Base-by-base conservation (phyloP, 2,888 invertebrate species). In the Lasioglossum villosulum region DNA sequence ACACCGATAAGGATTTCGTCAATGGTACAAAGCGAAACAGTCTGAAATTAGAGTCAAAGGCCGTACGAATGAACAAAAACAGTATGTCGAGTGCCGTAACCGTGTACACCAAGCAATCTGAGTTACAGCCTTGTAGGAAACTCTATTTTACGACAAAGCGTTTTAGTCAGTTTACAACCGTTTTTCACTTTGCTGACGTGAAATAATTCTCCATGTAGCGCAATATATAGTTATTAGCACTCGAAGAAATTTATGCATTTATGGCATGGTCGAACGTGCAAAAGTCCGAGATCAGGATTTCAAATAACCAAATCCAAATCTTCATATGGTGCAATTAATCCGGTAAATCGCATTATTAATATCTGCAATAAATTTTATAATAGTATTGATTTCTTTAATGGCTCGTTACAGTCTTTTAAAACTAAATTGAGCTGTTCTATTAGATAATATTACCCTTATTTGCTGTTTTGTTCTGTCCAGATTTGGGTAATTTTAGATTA, bases 1-100 rank as follows among this genome's bases (percentile, higher is more conserved):
- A 30, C 71, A 23, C 19, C 80, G 78, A 80, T 68, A 59, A 56
- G 80, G 84, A 82, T 88, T 88, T 88, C 88, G 84, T 87, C 86
- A 80, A 82, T 79, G 84, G 82, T 77, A 76, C 78, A 63, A 74
- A 78, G 82, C 75, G 34, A 82, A 82, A 75, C 78, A 42, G 52
- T 79, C 75, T 73, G 75, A 63, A n/a, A 70, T 14, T 19, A 71
- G 52, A 80, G 80, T 88, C 88, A 80, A 59, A 76, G 86, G 87
- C 30, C 78, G 76, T 63, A 79, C 23, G 70, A 42, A 6, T 4
- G 70, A 72, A 45, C 37, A 68, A 82, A 82, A 80, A 80, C 56
- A 75, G 14, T 56, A 63, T 66, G 75, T 14, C 34, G 66, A 73
- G 59, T 82, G 76, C 70, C 78, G 80, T 75, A 71, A 63, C 48